Evolutionary conservation across 2,888 invertebrate genomes (phyloP), one percentile per base, ranked within the genome.

Genomic region (Chirona hameri): DNA sequence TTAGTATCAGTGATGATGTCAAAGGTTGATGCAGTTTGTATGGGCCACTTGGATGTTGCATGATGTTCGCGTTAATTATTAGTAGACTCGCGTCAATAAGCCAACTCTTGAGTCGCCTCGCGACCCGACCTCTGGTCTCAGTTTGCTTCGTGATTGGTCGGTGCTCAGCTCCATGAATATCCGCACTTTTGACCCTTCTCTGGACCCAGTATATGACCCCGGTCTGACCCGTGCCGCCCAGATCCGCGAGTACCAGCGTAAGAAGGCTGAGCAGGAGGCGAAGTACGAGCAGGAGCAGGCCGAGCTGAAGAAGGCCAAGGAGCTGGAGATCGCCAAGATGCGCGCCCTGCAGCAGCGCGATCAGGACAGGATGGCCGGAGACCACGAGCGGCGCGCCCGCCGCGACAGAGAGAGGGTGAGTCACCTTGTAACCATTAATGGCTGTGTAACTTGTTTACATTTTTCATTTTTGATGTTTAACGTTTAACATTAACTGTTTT

Each of bases 241-340:
- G 76, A 76, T 76, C 24, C 76, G 76, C 9, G 76, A 76, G 18
- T 76, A 76, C 76, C 76, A 76, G 21, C 76, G 76, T 12, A 21
- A 46, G 46, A 76, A 76, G 24, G 76, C 76, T 1, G 76, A 76
- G 46, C 27, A 39, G 24, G 76, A 76, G 46, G 39, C 39, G 10
- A 14, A 12, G 24, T 76, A 76, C 46, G 76, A 76, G 24, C 21
- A 76, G 46, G 46, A 76, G 46, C 76, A 76, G 46, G 39, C 46
- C 21, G 76, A 18, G 2, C 21, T 76, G 14, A 76, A 76, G 76
- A 39, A 46, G 76, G 76, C 76, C 24, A 76, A 76, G 76, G 76
- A 76, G 46, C 76, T 76, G 46, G 76, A 76, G 46, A 76, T 76
- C 39, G 46, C 76, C 9, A 76, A 76, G 24, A 39, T 76, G 39